Conservation (phyloP, 1,140 invertebrate species). For the Helicoverpa zea region DNA sequence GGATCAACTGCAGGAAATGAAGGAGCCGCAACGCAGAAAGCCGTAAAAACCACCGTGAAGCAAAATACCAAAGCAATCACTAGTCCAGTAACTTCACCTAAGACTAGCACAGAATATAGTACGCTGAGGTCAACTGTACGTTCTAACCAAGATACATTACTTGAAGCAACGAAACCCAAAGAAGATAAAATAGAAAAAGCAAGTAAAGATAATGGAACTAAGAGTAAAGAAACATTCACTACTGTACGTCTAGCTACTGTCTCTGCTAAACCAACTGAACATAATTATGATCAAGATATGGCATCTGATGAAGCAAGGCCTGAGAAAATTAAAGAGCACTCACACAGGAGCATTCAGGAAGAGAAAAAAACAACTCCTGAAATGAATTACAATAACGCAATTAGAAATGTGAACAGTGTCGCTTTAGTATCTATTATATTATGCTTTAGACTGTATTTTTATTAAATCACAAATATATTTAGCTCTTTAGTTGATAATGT, state of each 20-base stretch:
- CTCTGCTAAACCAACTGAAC: slow-evolving; percentile 75
- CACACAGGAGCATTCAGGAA: slow-evolving; percentile 73
- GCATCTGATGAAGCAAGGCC: slow-evolving; percentile 77
- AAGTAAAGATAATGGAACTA: slow-evolving; percentile 45
- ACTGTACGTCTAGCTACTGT: slow-evolving; percentile 76
- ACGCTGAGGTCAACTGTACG: not conserved
- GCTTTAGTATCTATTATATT: slow-evolving; percentile 58
- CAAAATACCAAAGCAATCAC: slow-evolving; percentile 37
- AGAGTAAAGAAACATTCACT: slow-evolving; percentile 59
- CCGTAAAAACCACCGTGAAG: slow-evolving; percentile 8
- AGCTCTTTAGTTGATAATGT: slow-evolving; percentile 47
- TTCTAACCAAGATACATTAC: slow-evolving; percentile 39
- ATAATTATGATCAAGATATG: slow-evolving; percentile 69
- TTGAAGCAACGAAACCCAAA: slow-evolving; percentile 35
- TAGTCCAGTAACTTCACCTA: slow-evolving; percentile 31
- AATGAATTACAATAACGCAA: slow-evolving; percentile 53
- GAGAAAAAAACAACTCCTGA: slow-evolving; percentile 55
- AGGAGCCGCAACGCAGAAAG: not conserved
- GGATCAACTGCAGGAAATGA: not conserved
- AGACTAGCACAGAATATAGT: not conserved
- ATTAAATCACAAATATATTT: slow-evolving; percentile 61
- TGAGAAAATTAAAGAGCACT: slow-evolving; percentile 68
- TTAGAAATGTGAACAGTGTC: slow-evolving; percentile 58
- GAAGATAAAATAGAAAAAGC: slow-evolving; percentile 44
- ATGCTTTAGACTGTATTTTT: slow-evolving; percentile 64